Conservation (phyloP, 2,888 invertebrate species). For the Scaeva pyrastri region DNA sequence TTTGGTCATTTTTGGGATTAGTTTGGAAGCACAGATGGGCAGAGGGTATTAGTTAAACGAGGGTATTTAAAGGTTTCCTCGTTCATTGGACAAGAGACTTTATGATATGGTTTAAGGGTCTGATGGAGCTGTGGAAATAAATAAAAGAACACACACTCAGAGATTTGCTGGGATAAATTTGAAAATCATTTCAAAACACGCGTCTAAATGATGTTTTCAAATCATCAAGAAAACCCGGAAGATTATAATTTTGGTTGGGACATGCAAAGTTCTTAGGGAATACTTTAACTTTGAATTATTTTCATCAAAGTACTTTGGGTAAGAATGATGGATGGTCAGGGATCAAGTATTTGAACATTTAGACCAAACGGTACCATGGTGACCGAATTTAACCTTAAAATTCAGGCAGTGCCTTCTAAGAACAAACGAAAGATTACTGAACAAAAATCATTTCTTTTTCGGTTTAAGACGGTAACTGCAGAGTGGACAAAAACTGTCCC, state of each 20-base stretch:
- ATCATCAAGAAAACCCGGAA: background rate
- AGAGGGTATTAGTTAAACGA: conserved; percentile 28
- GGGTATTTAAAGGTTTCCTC: background rate
- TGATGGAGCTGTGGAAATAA: background rate
- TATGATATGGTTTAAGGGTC: background rate
- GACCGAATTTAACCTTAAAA: too few species aligned
- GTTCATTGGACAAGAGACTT: conserved; percentile 4
- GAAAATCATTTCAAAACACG: background rate
- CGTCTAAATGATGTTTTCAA: background rate
- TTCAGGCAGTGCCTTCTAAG: too few species aligned
- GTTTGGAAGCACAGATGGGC: conserved; percentile 13
- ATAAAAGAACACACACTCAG: background rate
- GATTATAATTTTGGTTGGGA: background rate
- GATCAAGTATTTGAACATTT: too few species aligned
- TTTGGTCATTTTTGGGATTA: conserved; percentile 34
- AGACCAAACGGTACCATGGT: too few species aligned
- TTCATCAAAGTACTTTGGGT: too few species aligned
- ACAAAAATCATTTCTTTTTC: too few species aligned
- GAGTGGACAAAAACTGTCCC: too few species aligned
- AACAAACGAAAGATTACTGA: too few species aligned
- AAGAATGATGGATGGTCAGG: too few species aligned
- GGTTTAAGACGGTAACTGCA: too few species aligned
- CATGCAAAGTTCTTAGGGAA: too few species aligned
- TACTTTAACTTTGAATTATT: too few species aligned
- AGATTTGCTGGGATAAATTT: background rate